Evolutionary conservation across 2,888 invertebrate genomes (phyloP).

Genomic region (Nudaria mundana): DNA sequence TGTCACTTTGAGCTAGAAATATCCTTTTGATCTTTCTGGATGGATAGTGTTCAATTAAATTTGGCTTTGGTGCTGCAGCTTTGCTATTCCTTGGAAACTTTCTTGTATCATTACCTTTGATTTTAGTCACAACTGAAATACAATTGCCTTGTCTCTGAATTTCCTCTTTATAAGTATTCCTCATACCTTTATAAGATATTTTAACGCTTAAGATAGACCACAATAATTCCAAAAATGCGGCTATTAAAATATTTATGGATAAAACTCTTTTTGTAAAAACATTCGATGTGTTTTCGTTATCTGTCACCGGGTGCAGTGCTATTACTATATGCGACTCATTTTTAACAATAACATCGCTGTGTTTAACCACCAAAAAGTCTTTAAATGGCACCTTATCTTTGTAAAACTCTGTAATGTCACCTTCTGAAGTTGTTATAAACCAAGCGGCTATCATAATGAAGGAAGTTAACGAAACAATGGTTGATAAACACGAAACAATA

Average conservation of each 20-base stretch:
- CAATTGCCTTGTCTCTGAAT: conserved; percentile 71
- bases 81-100: conserved; percentile 64
- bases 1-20: conserved; percentile 67
- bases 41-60: conserved; percentile 78
- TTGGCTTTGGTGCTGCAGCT: conserved; percentile 69
- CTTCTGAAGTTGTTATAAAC: conserved; percentile 62
- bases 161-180: conserved; percentile 80
- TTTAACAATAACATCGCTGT: conserved; percentile 52
- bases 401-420: conserved; percentile 61
- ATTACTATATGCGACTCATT: conserved; percentile 68
- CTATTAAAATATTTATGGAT: conserved; percentile 81
- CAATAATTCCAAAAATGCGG: conserved; percentile 78
- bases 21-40: conserved; percentile 77
- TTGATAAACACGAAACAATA: conserved; percentile 76
- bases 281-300: conserved; percentile 43
- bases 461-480: conserved; percentile 68
- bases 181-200: conserved; percentile 83
- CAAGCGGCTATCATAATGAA: conserved; percentile 66
- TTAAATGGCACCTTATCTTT: conserved; percentile 66
- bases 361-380: conserved; percentile 60
- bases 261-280: conserved; percentile 71
- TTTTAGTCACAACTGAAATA: conserved; percentile 76
- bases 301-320: conserved; percentile 41
- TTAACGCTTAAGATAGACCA: conserved; percentile 83
- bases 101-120: conserved; percentile 76